Conservation (phyloP, 2,797 vertebrate genomes). For the Karalla daura region DNA sequence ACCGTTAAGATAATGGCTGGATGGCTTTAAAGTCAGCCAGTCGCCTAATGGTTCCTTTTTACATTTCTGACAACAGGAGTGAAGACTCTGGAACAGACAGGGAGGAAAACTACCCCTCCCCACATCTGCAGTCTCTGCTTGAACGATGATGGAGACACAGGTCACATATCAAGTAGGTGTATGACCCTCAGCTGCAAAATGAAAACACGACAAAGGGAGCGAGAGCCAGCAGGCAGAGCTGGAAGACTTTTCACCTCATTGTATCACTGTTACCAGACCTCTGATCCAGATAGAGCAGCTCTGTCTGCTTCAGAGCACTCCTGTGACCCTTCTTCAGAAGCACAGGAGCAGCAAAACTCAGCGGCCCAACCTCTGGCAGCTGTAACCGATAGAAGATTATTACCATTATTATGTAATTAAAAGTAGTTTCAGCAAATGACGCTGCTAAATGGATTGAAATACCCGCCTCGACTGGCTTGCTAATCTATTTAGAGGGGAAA, state of each 20-base stretch:
- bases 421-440: slow-evolving; percentile 79
- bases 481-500: slow-evolving; percentile 77
- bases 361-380: slow-evolving; percentile 60
- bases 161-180: slow-evolving; percentile 6
- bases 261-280: slow-evolving; percentile 37
- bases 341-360: slow-evolving; percentile 35
- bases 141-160: slow-evolving; percentile 17
- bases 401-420: slow-evolving; percentile 82
- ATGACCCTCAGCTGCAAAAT: slow-evolving; percentile 7
- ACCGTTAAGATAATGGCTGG: no score
- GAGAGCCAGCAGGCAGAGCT: slow-evolving; percentile 22
- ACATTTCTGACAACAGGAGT: not conserved
- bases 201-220: slow-evolving; percentile 20
- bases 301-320: slow-evolving; percentile 52
- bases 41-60: not conserved
- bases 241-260: slow-evolving; percentile 33
- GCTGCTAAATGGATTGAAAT: slow-evolving; percentile 74
- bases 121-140: not conserved
- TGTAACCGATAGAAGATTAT: slow-evolving; percentile 74
- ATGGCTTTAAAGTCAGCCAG: not conserved
- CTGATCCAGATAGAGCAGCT: slow-evolving; percentile 46
- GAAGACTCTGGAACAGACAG: not conserved
- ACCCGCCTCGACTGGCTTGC: slow-evolving; percentile 56
- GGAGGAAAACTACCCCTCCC: not conserved
- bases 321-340: slow-evolving; percentile 45